Evolutionary conservation across 2,888 invertebrate species (phyloP).

Genomic region (Andrena marginata): DNA sequence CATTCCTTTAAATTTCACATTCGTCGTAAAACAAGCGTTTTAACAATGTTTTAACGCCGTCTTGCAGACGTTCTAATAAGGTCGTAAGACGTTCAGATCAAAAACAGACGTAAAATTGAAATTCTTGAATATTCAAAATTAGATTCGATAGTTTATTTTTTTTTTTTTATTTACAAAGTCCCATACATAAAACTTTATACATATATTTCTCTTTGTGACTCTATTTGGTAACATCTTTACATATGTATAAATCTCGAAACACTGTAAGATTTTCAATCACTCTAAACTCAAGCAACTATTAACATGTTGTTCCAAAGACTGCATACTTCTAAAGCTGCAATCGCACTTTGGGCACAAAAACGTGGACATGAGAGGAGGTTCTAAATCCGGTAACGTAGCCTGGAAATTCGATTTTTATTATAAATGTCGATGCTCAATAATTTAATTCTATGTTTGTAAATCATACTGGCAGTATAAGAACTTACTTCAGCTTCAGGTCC

Average conservation of each 20-base stretch:
- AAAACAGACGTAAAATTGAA: too few species aligned
- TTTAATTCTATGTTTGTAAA: neutral
- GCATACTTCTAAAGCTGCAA: neutral
- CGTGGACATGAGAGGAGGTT: neutral
- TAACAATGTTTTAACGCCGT: too few species aligned
- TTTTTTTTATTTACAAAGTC: conserved; percentile 4
- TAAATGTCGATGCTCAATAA: neutral
- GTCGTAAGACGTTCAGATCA: too few species aligned
- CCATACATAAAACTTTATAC: conserved; percentile 14
- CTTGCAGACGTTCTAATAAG: too few species aligned
- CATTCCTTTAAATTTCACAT: too few species aligned
- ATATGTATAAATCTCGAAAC: neutral
- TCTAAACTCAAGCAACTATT: conserved; percentile 28
- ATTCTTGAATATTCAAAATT: neutral
- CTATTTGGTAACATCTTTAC: neutral
- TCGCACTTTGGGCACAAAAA: conserved; percentile 41
- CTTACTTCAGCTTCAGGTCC: neutral
- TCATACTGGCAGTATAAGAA: neutral
- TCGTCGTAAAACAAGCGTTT: too few species aligned
- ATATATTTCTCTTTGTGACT: neutral
- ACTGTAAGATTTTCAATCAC: neutral
- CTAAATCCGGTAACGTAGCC: neutral
- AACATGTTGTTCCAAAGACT: conserved; percentile 29
- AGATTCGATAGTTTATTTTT: conserved; percentile 26
- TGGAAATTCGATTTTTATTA: conserved; percentile 7